Evolutionary conservation across 1,140 invertebrate genomes (phyloP), one percentile per base, ranked within the genome.

Genomic region (Latrodectus geometricus): DNA sequence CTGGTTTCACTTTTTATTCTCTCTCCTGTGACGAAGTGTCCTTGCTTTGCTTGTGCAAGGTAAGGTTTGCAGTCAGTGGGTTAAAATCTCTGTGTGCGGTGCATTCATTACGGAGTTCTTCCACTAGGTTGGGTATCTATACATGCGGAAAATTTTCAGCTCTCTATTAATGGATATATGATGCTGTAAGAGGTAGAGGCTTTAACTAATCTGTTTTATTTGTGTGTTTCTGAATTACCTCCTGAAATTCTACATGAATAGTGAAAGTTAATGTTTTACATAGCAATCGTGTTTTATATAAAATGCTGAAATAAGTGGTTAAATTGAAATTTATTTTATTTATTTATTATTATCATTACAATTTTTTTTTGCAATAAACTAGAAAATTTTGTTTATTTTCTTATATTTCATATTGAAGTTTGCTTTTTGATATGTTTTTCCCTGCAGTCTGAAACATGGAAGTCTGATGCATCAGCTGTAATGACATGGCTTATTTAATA

Each of bases 1-100:
- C 81, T 75, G 72, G 66, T 83, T 83, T 83, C 81, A 83, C 81
- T 83, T 83, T 61, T 83, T 83, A 83, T 74, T 83, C 73, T 54
- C 54, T 48, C 21, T 68, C 48, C 20, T 35, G 35, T 78, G 76
- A 66, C 20, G n/a, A 49, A 49, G 54, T 61, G 81, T 75, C 72
- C 81, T 83, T 83, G 81, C 80, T 82, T 72, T 83, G 81, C 80
- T 82, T 72, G 21, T 48, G 69, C 69, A 83, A 73, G 54, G 12
- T 15, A 23, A 78, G 21, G 54, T 74, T 50, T 48, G 17, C n/a
- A 61, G 54, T 61, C 11, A 14, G 56, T 54, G 23, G 21, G 54
- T 73, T 52, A 35, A 35, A 35, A 35, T 35, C 35, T 35, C 35
- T 35, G 35, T 35, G 35, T 35, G 35, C 35, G 35, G 35, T 78